Evolutionary conservation across 2,113 vertebrate species (phyloP).

Genomic region (Thryonomys swinderianus): DNA sequence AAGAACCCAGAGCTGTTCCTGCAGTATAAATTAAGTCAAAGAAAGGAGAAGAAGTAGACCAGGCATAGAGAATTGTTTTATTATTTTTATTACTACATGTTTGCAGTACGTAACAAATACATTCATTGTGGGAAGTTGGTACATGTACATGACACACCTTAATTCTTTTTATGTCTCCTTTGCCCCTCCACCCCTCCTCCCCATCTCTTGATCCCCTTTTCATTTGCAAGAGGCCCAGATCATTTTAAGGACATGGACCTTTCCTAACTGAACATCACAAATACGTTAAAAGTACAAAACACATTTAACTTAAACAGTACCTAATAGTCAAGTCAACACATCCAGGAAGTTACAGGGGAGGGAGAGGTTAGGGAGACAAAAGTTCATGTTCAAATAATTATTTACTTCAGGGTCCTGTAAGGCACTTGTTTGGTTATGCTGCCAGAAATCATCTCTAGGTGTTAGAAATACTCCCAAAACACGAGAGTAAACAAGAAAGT

Average conservation of each 20-base stretch:
- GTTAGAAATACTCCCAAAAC: constrained; percentile 42
- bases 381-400: not conserved
- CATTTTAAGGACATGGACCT: not conserved
- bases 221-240: not conserved
- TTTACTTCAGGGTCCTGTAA: not conserved
- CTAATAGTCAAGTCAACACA: not conserved
- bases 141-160: not conserved
- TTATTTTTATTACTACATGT: not conserved
- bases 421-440: not conserved
- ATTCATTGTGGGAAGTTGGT: not conserved
- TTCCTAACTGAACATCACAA: not conserved
- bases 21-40: not conserved
- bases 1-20: rapidly evolving
- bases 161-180: not conserved
- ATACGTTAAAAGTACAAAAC: not conserved
- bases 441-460: not conserved
- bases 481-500: not conserved
- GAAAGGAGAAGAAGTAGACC: not conserved
- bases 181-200: not conserved
- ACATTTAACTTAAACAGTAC: not conserved
- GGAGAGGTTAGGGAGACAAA: not conserved
- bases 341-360: not conserved
- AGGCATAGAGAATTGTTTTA: not conserved
- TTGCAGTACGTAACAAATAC: not conserved
- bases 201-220: not conserved